A percentile compares a stretch with the other conserved stretches of the same genome.
Evolutionary conservation across 2,888 invertebrate species (phyloP).

Genomic region (Atethmia centrago): DNA sequence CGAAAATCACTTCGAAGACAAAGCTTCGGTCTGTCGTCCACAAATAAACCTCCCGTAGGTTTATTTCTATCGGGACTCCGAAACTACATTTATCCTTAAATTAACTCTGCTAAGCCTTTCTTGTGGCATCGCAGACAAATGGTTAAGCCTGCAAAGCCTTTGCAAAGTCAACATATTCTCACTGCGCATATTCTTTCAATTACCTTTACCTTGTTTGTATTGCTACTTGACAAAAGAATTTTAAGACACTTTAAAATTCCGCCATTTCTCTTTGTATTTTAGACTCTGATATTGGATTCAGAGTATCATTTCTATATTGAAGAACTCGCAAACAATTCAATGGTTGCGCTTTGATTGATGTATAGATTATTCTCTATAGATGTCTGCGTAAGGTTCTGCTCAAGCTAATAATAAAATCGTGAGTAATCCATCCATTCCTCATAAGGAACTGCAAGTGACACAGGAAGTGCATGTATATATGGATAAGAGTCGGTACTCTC

Average conservation of each 20-base stretch:
- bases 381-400: conserved; percentile 11
- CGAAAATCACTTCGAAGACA: background rate
- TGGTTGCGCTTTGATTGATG: conserved; percentile 18
- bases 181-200: conserved; percentile 29
- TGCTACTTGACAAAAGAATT: conserved; percentile 4
- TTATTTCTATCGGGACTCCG: conserved; percentile 4
- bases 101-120: conserved; percentile 40
- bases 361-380: conserved; percentile 15
- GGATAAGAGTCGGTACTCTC: conserved; percentile 49
- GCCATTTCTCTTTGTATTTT: background rate
- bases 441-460: conserved; percentile 57
- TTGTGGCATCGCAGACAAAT: conserved; percentile 35
- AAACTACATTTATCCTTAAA: conserved; percentile 48
- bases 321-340: background rate
- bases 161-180: conserved; percentile 26
- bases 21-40: background rate
- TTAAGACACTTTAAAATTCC: background rate
- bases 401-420: conserved; percentile 51
- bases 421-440: conserved; percentile 45
- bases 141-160: conserved; percentile 40
- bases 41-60: conserved; percentile 1
- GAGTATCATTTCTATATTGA: background rate
- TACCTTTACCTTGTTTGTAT: conserved; percentile 14
- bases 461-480: conserved; percentile 60
- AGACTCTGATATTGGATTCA: background rate